Evolutionary conservation across 2,888 invertebrate genomes (phyloP).

Genomic region (Chalcosyrphus nemorum): DNA sequence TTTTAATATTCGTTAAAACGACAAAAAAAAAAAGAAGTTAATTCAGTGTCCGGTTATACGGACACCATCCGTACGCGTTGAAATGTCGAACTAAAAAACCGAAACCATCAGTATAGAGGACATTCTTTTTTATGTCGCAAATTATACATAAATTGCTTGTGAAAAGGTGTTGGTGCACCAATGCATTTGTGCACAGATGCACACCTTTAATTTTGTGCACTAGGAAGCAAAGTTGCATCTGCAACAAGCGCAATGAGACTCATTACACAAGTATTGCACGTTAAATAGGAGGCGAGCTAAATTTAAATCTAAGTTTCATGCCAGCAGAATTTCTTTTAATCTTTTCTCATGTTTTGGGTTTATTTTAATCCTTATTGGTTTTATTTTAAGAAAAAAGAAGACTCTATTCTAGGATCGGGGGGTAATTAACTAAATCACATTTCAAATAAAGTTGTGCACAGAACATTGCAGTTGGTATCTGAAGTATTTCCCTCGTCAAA

Average conservation of each 20-base stretch:
- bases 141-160: conserved; percentile 41
- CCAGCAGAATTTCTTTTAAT: conserved; percentile 60
- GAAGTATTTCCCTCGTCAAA: background rate
- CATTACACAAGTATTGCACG: conserved; percentile 64
- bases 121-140: conserved; percentile 35
- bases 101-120: too few relatives aligned
- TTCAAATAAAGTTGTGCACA: background rate
- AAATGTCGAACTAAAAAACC: conserved; percentile 77
- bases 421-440: background rate
- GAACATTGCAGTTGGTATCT: background rate
- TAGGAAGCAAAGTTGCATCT: conserved; percentile 63
- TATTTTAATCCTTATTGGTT: conserved; percentile 38
- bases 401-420: conserved; percentile 1
- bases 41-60: conserved; percentile 75
- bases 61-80: conserved; percentile 79
- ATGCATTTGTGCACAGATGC: conserved; percentile 64
- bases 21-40: conserved; percentile 24
- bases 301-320: conserved; percentile 63
- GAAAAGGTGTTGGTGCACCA: conserved; percentile 59
- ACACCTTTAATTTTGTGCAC: conserved; percentile 61
- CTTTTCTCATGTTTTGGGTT: conserved; percentile 40
- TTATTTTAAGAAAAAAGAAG: conserved; percentile 41
- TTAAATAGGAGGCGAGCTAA: conserved; percentile 44
- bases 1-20: conserved; percentile 32
- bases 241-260: conserved; percentile 45